Evolutionary conservation across 2,113 vertebrate species (phyloP).

Genomic region (Pelmatolapia mariae): DNA sequence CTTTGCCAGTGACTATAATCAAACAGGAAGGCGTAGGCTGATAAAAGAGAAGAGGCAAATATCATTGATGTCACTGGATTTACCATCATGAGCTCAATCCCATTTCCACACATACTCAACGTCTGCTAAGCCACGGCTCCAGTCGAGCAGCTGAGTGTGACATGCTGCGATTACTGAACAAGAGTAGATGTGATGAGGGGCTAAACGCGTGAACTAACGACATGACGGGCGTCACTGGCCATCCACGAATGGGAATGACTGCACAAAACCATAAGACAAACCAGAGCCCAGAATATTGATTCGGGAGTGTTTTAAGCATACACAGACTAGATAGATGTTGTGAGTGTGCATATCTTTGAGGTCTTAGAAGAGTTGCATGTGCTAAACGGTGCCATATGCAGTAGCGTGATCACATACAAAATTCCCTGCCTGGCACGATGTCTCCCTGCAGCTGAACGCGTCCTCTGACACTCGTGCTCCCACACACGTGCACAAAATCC

Average conservation of each 20-base stretch:
- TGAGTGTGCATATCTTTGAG: neutral
- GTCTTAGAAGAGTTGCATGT: neutral
- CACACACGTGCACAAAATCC: neutral
- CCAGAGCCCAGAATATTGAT: neutral
- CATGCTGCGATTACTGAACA: slow-evolving; percentile 40
- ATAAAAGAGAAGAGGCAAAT: neutral
- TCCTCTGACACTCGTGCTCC: neutral
- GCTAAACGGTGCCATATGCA: neutral
- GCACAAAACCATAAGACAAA: neutral
- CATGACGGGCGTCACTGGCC: neutral
- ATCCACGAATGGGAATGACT: neutral
- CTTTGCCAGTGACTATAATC: neutral
- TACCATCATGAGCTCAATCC: slow-evolving; percentile 38
- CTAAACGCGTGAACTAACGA: slow-evolving; percentile 16
- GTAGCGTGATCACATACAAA: neutral
- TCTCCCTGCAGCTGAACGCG: neutral
- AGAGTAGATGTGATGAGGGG: slow-evolving; percentile 21
- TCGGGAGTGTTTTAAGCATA: neutral
- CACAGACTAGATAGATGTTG: neutral
- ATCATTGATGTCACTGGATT: slow-evolving; percentile 26
- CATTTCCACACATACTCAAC: slow-evolving; percentile 27
- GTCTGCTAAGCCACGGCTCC: slow-evolving; percentile 18
- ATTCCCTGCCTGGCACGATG: slow-evolving; percentile 8
- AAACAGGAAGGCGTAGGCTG: neutral
- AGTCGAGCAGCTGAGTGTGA: slow-evolving; percentile 19